These are phyloP conservation scores for Latheticus oryzae DNA, from an alignment of 2,888 invertebrate species.

Conservation along the genomic window DNA sequence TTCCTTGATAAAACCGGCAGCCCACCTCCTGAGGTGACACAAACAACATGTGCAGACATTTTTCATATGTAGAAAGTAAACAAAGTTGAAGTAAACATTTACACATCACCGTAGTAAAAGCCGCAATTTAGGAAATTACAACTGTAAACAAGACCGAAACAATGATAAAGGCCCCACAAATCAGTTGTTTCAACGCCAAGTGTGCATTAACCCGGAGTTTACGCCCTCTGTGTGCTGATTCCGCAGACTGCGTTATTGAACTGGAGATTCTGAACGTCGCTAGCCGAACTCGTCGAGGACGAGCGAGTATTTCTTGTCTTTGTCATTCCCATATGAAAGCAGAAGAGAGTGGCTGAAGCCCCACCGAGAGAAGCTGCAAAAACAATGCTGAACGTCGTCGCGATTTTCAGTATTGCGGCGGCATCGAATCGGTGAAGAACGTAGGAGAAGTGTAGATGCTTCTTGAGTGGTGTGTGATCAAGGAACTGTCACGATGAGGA, in stretches of 20 bases:
- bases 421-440: conserved; percentile 20
- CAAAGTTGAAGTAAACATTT: conserved; percentile 6
- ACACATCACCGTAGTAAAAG: conserved; percentile 24
- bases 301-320: conserved; percentile 20
- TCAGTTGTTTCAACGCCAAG: too few relatives aligned
- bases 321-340: conserved; percentile 36
- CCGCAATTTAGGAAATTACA: conserved; percentile 3
- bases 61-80: conserved; percentile 21
- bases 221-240: conserved; percentile 33
- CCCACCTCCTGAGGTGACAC: conserved; percentile 86
- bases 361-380: conserved; percentile 20
- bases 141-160: conserved; percentile 4
- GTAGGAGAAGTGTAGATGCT: conserved; percentile 18
- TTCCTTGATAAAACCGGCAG: conserved; percentile 89
- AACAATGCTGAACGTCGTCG: conserved; percentile 34
- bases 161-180: too few relatives aligned
- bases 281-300: conserved; percentile 32
- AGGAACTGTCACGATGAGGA: conserved; percentile 65
- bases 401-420: conserved; percentile 39
- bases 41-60: conserved; percentile 86
- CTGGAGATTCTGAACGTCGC: conserved; percentile 36
- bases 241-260: conserved; percentile 24
- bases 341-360: conserved; percentile 30
- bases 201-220: conserved; percentile 5
- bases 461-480: conserved; percentile 25